Evolutionary conservation across 2,888 invertebrate genomes (phyloP).

Genomic region (Eurois occulta): DNA sequence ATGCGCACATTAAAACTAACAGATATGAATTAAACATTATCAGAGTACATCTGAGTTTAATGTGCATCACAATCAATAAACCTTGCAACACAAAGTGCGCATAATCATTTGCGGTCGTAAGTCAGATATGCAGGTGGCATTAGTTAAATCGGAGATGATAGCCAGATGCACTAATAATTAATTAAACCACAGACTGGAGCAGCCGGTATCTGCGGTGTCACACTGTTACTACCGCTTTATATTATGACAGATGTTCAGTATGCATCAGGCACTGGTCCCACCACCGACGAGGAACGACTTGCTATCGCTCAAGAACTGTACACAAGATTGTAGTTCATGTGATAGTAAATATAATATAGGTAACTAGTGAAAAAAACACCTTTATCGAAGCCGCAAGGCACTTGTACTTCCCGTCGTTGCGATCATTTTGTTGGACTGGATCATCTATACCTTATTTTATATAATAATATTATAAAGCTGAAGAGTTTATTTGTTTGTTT

Average conservation of each 20-base stretch:
- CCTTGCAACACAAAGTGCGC: constrained; percentile 11
- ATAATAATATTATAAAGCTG: too few relatives aligned
- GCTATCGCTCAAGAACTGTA: background rate
- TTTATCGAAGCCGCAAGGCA: background rate
- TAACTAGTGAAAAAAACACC: background rate
- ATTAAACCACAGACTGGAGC: constrained; percentile 72
- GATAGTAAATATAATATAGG: background rate
- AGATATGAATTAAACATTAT: too few relatives aligned
- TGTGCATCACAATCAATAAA: constrained; percentile 3
- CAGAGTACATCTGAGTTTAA: too few relatives aligned
- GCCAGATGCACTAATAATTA: constrained; percentile 70
- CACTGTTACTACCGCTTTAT: constrained; percentile 53
- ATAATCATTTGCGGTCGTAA: constrained; percentile 46
- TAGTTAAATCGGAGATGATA: constrained; percentile 54
- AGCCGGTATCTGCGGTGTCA: constrained; percentile 68
- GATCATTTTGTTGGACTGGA: background rate
- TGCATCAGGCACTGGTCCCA: background rate
- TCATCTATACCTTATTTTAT: too few relatives aligned
- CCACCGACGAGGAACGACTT: background rate
- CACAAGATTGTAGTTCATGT: background rate
- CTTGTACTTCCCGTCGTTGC: background rate
- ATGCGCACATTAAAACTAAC: background rate
- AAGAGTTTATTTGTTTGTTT: too few relatives aligned
- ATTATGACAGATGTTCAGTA: constrained; percentile 41
- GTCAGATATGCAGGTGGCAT: constrained; percentile 53